Evolutionary conservation across 2,888 invertebrate species (phyloP).

Genomic region (Allygus modestus): DNA sequence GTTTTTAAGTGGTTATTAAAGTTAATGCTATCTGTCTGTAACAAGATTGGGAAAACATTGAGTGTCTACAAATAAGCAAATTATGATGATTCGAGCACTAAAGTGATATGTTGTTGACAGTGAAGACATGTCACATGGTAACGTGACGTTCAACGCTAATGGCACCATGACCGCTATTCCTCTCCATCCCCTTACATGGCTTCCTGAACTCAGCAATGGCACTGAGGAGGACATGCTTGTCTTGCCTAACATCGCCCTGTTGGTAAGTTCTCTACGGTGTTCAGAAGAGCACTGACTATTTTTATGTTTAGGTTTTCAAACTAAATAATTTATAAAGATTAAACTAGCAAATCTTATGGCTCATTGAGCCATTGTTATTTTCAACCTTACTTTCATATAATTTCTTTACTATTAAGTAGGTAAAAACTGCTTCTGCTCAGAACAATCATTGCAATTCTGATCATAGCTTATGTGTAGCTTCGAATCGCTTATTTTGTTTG

Average conservation of each 20-base stretch:
- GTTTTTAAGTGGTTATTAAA: background rate
- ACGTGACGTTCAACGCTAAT: conserved; percentile 85
- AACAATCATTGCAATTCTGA: no score
- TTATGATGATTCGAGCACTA: background rate
- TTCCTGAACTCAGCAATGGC: conserved; percentile 87
- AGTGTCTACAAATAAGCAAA: background rate
- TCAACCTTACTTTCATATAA: no score
- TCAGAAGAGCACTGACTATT: no score
- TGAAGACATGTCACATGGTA: conserved; percentile 83
- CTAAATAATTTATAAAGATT: no score
- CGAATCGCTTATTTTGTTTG: no score
- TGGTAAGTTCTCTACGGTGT: conserved; percentile 82
- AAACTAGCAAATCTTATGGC: no score
- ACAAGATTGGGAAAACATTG: background rate
- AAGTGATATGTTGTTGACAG: conserved; percentile 74
- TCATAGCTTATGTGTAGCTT: no score
- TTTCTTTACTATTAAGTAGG: no score
- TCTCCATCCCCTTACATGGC: conserved; percentile 85
- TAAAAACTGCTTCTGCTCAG: no score
- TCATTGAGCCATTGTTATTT: no score
- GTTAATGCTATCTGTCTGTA: background rate
- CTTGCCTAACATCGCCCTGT: conserved; percentile 89
- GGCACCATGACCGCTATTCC: conserved; percentile 85
- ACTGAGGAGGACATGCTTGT: conserved; percentile 85
- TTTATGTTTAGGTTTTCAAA: no score